A percentile compares a stretch with the other conserved stretches of the same genome.
These are phyloP conservation scores for Zaprionus gabonicus DNA, from an alignment of 1,140 invertebrate species.

Conservation along the genomic window DNA sequence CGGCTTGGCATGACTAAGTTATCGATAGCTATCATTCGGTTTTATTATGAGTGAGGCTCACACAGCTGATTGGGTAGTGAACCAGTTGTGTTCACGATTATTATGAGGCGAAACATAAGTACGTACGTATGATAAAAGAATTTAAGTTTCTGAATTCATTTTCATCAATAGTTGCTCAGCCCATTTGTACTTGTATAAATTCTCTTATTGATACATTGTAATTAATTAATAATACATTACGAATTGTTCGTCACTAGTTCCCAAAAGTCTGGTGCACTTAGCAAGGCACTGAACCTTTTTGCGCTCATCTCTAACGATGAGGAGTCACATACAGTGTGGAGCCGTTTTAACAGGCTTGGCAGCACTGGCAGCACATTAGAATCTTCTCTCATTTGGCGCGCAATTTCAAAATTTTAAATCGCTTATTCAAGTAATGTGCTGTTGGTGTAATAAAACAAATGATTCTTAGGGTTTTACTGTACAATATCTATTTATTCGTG, in stretches of 20 bases:
- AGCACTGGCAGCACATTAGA: background rate
- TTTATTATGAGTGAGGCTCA: background rate
- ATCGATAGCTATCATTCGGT: background rate
- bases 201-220: too few species aligned
- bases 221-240: too few species aligned
- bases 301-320: background rate
- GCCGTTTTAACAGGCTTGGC: background rate
- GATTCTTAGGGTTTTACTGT: conserved; percentile 49
- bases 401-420: background rate
- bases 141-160: too few species aligned
- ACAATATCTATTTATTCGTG: conserved; percentile 76
- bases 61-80: background rate
- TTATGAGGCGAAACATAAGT: too few species aligned
- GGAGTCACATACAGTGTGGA: background rate
- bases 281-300: too few species aligned
- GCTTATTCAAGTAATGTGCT: too few species aligned
- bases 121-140: too few species aligned
- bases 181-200: too few species aligned
- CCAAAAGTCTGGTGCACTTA: too few species aligned
- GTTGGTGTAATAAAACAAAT: conserved; percentile 1
- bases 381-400: conserved; percentile 1
- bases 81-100: background rate
- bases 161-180: too few species aligned
- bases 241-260: too few species aligned
- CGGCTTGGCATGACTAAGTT: background rate